A percentile compares a stretch with the other conserved stretches of the same genome.
Conservation (phyloP, 2,113 vertebrate genomes). For the Perca fluviatilis region DNA sequence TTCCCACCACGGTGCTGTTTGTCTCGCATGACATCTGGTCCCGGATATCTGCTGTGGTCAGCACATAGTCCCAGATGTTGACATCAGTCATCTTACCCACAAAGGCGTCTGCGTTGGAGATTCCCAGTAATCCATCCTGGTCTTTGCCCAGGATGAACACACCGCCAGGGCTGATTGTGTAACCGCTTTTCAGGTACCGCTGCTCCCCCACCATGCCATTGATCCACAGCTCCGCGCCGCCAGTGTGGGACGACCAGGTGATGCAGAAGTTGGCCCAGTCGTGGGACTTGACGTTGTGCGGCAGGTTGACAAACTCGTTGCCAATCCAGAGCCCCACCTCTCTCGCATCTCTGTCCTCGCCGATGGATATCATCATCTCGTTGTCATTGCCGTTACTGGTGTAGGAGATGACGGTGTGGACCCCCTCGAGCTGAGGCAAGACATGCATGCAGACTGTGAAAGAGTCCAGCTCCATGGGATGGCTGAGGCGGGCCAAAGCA, state of each 20-base stretch:
- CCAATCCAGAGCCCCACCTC: conserved; percentile 85
- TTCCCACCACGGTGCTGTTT: conserved; percentile 69
- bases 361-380: conserved; percentile 83
- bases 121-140: conserved; percentile 84
- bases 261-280: conserved; percentile 87
- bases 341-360: conserved; percentile 27
- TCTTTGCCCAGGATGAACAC: conserved; percentile 84
- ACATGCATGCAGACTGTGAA: conserved; percentile 88
- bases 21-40: conserved; percentile 81
- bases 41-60: conserved; percentile 76
- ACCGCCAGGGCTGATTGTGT: conserved; percentile 77
- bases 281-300: conserved; percentile 63
- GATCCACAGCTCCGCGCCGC: conserved; percentile 80
- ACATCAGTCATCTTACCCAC: conserved; percentile 83
- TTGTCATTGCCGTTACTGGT: conserved; percentile 79
- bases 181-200: conserved; percentile 75
- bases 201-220: conserved; percentile 80
- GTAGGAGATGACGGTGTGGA: conserved; percentile 86
- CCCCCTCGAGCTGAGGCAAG: conserved; percentile 25
- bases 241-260: conserved; percentile 84
- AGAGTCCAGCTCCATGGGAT: conserved; percentile 77
- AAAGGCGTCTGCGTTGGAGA: conserved; percentile 82
- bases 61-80: conserved; percentile 87
- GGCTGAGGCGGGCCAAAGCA: conserved; percentile 74
- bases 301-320: conserved; percentile 83